These are phyloP conservation scores for Agelas oroides DNA, from an alignment of 37 sponge, comb jelly and placozoan species.

Conservation along the genomic window DNA sequence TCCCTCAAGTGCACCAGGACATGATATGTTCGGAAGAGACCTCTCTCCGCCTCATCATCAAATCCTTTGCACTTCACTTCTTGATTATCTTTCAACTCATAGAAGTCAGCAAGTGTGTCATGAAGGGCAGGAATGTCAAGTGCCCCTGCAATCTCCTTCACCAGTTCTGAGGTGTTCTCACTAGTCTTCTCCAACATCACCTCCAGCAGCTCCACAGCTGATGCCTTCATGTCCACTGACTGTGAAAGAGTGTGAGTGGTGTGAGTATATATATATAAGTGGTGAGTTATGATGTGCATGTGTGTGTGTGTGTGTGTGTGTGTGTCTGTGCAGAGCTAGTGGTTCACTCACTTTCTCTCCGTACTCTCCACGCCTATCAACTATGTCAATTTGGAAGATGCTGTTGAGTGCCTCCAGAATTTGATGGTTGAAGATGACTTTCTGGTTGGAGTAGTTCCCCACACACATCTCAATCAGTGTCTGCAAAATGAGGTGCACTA, in stretches of 20 bases:
- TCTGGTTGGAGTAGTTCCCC: slow-evolving; percentile 77
- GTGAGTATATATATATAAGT: too few relatives aligned
- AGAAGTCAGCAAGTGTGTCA: slow-evolving; percentile 55
- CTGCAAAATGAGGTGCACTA: slow-evolving; percentile 68
- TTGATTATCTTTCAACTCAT: slow-evolving; percentile 21
- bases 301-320: too few relatives aligned
- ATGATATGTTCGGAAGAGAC: slow-evolving; percentile 53
- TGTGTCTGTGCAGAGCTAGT: too few relatives aligned
- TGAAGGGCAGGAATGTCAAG: slow-evolving; percentile 25
- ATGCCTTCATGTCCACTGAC: slow-evolving; percentile 36
- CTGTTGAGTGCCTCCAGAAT: slow-evolving; percentile 71
- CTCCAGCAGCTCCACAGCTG: slow-evolving; percentile 65
- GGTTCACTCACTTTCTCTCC: background rate
- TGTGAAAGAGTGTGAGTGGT: background rate
- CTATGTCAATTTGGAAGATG: slow-evolving; percentile 44
- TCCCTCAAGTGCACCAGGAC: slow-evolving; percentile 47
- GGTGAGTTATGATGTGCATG: too few relatives aligned
- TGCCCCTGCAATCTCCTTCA: slow-evolving; percentile 11
- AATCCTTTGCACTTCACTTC: slow-evolving; percentile 32
- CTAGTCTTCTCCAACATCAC: slow-evolving; percentile 68
- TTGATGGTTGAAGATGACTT: slow-evolving; percentile 62
- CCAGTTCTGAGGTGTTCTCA: slow-evolving; percentile 26
- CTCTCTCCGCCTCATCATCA: slow-evolving; percentile 69
- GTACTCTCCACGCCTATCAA: background rate
- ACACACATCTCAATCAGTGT: slow-evolving; percentile 75